Evolutionary conservation across 2,888 invertebrate genomes (phyloP).

Genomic region (Dicyrtoma fusca): DNA sequence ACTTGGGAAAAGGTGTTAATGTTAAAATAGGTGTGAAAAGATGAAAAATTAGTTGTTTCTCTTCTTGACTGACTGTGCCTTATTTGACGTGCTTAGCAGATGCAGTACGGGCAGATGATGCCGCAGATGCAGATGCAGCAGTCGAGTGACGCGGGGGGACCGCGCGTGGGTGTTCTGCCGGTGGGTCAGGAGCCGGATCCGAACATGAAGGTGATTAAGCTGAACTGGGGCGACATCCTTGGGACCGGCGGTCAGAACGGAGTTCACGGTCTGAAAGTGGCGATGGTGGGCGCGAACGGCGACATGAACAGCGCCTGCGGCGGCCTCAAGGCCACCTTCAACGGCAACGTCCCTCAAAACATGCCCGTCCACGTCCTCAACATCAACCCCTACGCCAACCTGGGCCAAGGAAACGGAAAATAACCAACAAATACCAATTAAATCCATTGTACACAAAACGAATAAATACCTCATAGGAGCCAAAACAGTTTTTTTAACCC

Average conservation of each 20-base stretch:
- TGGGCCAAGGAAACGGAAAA: neutral
- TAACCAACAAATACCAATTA: too few species aligned
- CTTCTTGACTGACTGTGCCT: too few species aligned
- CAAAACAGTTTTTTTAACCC: too few species aligned
- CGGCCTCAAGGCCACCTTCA: slow-evolving; percentile 18
- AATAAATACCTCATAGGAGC: too few species aligned
- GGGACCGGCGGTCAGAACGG: slow-evolving; percentile 18
- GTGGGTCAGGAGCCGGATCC: slow-evolving; percentile 13
- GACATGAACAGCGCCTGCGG: slow-evolving; percentile 7
- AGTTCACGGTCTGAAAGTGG: slow-evolving; percentile 26
- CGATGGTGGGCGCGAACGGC: slow-evolving; percentile 30
- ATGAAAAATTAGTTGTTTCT: too few species aligned
- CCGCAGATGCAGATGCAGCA: slow-evolving; percentile 19
- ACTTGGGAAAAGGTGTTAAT: too few species aligned
- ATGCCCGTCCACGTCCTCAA: slow-evolving; percentile 32
- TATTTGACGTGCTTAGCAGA: too few species aligned
- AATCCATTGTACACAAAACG: too few species aligned
- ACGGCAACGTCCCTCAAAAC: slow-evolving; percentile 31
- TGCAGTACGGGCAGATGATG: neutral
- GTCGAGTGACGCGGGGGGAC: neutral
- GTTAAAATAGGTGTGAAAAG: too few species aligned
- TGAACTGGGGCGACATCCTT: slow-evolving; percentile 34
- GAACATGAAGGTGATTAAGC: slow-evolving; percentile 25
- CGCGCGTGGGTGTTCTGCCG: neutral
- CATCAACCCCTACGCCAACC: slow-evolving; percentile 30